Base-by-base conservation (phyloP, 2,888 invertebrate species). In the Ophion ellenae region DNA sequence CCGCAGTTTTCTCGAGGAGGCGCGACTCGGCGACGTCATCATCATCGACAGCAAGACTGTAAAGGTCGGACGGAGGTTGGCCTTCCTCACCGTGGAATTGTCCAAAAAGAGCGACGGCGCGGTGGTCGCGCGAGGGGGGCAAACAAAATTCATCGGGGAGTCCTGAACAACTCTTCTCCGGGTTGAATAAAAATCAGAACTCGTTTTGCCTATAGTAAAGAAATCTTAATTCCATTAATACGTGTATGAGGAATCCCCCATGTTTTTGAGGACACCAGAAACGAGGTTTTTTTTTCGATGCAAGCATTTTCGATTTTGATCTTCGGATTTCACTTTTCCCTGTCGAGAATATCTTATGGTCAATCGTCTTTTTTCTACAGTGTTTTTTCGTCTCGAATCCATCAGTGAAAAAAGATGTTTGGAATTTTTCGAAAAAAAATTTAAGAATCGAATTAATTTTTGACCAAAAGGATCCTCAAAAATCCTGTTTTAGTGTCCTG, bases 51-150 rank as follows among this genome's bases (percentile, higher is more conserved):
- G 98, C 0, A 95, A 95, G 82, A 97, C 98, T 0, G 94, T 96
- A 40, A 97, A 96, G 94, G 95, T 96, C 64, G 99, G 99, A 1
- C 96, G 96, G 90, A 97, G 95, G 74, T 94, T 99, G 86, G 98
- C 98, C 0, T 98, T 97, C 93, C 95, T 98, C 11, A 96, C 97
- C 90, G 97, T 98, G 17, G 96, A 97, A 89, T 95, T 99, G 1
- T 96, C 95, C 66, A 97, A 97, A 86, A 98, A 98, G 93, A 94
- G 95, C 7, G 96, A 96, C 85, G 97, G 97, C 78, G 95, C 95
- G 69, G 89, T 98, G 1, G 93, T 99, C 74, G 98, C 98, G 5
- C 96, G 96, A 86, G 99, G 98, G 61, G 95, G 96, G 82, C 99
- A 99, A 92, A 98, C 97, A 0, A 98, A 98, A 61, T 70, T 47